Conservation (phyloP, 2,113 vertebrate species). For the Lipophrys pholis region DNA sequence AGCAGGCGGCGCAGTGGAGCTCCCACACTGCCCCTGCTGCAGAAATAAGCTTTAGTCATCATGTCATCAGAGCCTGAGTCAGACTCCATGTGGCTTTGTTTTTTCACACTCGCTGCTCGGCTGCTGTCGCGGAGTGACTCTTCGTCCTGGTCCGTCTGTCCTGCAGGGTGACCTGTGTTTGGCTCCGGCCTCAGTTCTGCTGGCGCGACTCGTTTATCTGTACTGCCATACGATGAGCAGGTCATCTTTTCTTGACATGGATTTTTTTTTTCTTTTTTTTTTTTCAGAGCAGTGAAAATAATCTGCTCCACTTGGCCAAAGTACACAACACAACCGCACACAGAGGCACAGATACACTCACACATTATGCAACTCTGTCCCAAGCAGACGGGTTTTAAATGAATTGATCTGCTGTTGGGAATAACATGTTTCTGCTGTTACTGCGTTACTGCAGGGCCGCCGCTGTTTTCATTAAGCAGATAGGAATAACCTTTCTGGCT, state of each 20-base stretch:
- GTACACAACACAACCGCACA: neutral
- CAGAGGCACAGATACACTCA: neutral
- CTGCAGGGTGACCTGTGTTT: slow-evolving; percentile 8
- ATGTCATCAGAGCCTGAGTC: slow-evolving; percentile 17
- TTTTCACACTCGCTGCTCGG: slow-evolving; percentile 33
- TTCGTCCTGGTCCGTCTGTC: neutral
- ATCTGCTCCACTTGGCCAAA: slow-evolving; percentile 18
- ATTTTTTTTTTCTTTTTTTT: slow-evolving; percentile 3
- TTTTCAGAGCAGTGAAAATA: slow-evolving; percentile 27
- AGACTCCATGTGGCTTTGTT: neutral
- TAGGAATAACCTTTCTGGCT: too few species aligned
- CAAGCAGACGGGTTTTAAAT: neutral
- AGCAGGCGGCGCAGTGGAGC: neutral
- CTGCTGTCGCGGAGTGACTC: slow-evolving; percentile 4
- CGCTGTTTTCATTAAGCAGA: too few species aligned
- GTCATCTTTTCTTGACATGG: slow-evolving; percentile 26
- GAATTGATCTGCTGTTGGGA: too few species aligned
- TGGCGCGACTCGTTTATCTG: slow-evolving; percentile 20
- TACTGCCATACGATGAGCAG: slow-evolving; percentile 22
- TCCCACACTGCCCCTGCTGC: neutral
- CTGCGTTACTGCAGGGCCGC: too few species aligned
- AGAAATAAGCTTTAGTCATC: slow-evolving; percentile 16
- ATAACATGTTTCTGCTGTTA: too few species aligned
- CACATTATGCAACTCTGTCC: slow-evolving; percentile 18
- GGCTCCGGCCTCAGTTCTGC: neutral